A percentile compares a stretch with the other conserved stretches of the same genome.
phyloP scores from a whole-genome alignment of 2,113 vertebrate species.

The Myotis lucifugus region DNA sequence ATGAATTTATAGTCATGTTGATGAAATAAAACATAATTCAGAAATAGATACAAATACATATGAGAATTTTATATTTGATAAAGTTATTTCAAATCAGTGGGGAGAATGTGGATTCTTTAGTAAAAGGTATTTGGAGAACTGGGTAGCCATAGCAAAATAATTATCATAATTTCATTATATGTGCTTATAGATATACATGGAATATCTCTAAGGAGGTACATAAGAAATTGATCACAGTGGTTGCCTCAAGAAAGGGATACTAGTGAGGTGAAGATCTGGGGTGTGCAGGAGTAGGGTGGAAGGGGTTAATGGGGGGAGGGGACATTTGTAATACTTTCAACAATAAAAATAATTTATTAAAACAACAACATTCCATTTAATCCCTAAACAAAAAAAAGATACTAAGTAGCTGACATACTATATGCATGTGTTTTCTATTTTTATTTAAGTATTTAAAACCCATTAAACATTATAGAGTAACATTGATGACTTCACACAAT shows the following conservation, averaged over 20 bases:
- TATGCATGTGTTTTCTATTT: background rate
- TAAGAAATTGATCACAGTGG: background rate
- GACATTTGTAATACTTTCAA: too few species aligned
- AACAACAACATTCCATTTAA: too few species aligned
- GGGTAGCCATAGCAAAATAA: background rate
- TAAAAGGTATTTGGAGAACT: constrained; percentile 20
- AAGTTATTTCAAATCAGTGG: constrained; percentile 15
- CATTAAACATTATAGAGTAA: constrained; percentile 1
- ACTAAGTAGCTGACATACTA: background rate
- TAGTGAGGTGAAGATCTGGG: too few species aligned
- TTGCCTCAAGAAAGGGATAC: background rate
- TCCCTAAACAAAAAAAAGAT: background rate
- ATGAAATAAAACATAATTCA: background rate
- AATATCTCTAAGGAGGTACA: background rate
- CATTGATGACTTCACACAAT: background rate
- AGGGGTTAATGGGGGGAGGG: too few species aligned
- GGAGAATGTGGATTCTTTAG: background rate
- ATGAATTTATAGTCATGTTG: background rate
- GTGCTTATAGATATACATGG: background rate
- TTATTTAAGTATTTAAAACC: constrained; percentile 12
- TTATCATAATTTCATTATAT: constrained; percentile 9
- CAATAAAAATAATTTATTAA: too few species aligned
- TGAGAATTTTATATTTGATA: constrained; percentile 35
- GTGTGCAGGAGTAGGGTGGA: too few species aligned
- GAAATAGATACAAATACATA: constrained; percentile 9